Base-by-base conservation (phyloP, 2,888 invertebrate genomes). In the Lagria hirta region DNA sequence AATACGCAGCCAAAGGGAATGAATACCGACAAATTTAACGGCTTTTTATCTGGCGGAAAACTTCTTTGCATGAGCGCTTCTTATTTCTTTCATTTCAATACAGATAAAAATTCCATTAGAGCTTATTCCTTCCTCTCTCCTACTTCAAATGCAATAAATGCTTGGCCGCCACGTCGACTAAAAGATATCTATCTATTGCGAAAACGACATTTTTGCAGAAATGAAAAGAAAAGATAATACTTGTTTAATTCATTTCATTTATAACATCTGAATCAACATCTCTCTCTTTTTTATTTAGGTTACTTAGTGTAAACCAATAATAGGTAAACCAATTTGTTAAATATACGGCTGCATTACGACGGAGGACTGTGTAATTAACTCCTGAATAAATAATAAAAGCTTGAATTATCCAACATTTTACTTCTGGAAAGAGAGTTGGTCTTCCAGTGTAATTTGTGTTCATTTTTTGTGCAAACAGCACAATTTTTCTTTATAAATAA, bases 271-370 rank as follows among this genome's bases (percentile, higher is more conserved):
- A n/a, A n/a, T n/a, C n/a, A n/a, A n/a, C n/a, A n/a, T n/a, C n/a
- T n/a, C n/a, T n/a, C n/a, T n/a, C n/a, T n/a, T n/a, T n/a, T n/a
- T n/a, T n/a, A n/a, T n/a, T n/a, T n/a, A n/a, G n/a, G n/a, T n/a
- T n/a, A n/a, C n/a, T n/a, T n/a, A n/a, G n/a, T n/a, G n/a, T n/a
- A n/a, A n/a, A n/a, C n/a, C n/a, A 71, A 70, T 70, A 69, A 71
- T 69, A 64, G 64, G 62, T 58, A 54, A 61, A 69, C 66, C 70
- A 70, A 71, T 71, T 71, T 70, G 69, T 70, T 70, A 69, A 70
- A 71, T 68, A 70, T 70, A 68, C 66, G 66, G 57, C 62, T 66
- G 69, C 64, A 69, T 70, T 69, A 68, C 65, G 48, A 56, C 54
- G 55, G 61, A 53, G 58, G 52, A 54, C 53, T 60, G n/a, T 60